phyloP scores from a whole-genome alignment of 1,140 invertebrate species.

The Formica exsecta region DNA sequence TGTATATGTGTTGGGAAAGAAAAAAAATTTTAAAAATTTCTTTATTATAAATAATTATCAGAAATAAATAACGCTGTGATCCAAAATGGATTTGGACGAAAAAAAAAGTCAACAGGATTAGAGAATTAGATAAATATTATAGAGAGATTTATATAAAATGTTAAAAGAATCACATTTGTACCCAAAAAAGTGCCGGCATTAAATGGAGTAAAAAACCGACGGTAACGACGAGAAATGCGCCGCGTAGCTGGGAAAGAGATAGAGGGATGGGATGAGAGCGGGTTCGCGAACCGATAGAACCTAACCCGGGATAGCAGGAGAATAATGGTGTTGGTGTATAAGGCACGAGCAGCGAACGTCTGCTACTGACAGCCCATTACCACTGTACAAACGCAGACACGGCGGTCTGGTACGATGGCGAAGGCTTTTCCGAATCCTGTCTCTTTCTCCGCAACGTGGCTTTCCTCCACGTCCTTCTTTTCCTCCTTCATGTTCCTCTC shows the following conservation, averaged over 20 bases:
- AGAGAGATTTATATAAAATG: not conserved
- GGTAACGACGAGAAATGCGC: slow-evolving; percentile 39
- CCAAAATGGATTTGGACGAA: no score
- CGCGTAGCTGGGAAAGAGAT: not conserved
- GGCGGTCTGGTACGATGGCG: slow-evolving; percentile 73
- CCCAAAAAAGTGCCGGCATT: not conserved
- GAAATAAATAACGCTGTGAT: no score
- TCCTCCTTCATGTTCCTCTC: slow-evolving; percentile 5
- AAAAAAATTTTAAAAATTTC: no score
- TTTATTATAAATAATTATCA: no score
- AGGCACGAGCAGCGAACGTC: slow-evolving; percentile 81
- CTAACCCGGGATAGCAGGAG: slow-evolving; percentile 68
- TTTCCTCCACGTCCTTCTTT: slow-evolving; percentile 31
- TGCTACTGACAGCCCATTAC: slow-evolving; percentile 85
- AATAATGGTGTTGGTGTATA: slow-evolving; percentile 81
- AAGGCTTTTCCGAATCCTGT: slow-evolving; percentile 60
- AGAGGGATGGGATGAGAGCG: slow-evolving; percentile 61
- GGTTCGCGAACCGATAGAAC: slow-evolving; percentile 73
- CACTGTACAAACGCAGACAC: slow-evolving; percentile 83
- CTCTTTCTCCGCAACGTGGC: slow-evolving; percentile 54
- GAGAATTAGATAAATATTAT: slow-evolving; percentile 7
- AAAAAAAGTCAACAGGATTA: not conserved
- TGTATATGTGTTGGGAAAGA: no score
- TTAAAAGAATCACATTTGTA: not conserved
- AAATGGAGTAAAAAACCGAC: slow-evolving; percentile 35